Base-by-base conservation (phyloP, 2,113 vertebrate genomes). In the Austrofundulus limnaeus region DNA sequence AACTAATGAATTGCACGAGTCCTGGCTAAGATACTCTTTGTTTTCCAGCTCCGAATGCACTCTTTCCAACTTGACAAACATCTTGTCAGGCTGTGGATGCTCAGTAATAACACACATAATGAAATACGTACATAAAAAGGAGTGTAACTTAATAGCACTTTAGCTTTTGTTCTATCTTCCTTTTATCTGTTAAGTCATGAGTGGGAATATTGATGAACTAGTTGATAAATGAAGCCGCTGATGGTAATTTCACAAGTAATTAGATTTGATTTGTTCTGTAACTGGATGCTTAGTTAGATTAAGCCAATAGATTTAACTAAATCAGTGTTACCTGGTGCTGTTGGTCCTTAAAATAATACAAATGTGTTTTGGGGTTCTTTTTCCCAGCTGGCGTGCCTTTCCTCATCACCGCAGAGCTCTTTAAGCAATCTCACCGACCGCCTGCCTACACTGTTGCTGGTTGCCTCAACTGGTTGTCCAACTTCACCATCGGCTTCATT, bases 381-480 rank as follows among this genome's bases (percentile, higher is more conserved):
- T 62, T 7, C 3, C 0, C 50, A 95, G 95, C 94, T 0, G 94
- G 95, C 0, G 85, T 96, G 4, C 92, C 95, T 0, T 95, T 96
- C 87, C 89, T 96, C 61, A 93, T 96, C 90, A 96, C 94, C 2
- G 94, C 93, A 0, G 95, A 97, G 88, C 92, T 97, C 69, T 97
- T 97, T 84, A 95, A 76, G 11, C 94, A 97, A 87, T 95, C 95
- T 0, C 93, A 96, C 70, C 88, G 94, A 3, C 92, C 95, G 0
- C 89, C 95, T 0, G 95, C 94, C 50, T 96, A 94, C 86, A 94
- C 92, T 0, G 81, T 96, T 1, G 95, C 92, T 0, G 95, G 95
- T 0, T 92, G 91, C n/a, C 93, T 97, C 78, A 96, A 95, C 91
- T 97, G 95, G 95, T 25, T 96, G 66, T 96, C 94, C 73, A 97